Evolutionary conservation across 2,888 invertebrate genomes (phyloP).

Genomic region (Eilema griseolum): DNA sequence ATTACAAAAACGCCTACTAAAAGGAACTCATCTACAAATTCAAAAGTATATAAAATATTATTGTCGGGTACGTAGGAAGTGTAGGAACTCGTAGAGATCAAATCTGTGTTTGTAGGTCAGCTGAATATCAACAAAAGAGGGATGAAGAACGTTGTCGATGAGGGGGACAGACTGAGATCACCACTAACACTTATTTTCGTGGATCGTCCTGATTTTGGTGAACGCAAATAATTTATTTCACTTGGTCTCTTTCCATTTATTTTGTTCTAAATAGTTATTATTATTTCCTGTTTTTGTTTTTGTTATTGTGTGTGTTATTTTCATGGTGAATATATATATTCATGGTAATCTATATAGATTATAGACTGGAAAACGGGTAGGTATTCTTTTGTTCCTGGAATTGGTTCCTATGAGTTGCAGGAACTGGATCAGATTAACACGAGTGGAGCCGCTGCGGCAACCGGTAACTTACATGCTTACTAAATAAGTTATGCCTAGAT

Average conservation of each 20-base stretch:
- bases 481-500: no score
- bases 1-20: slow-evolving; percentile 46
- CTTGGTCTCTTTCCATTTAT: slow-evolving; percentile 9
- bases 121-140: slow-evolving; percentile 75
- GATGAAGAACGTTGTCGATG: slow-evolving; percentile 54
- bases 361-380: no score
- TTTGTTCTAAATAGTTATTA: neutral
- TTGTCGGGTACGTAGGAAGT: slow-evolving; percentile 30
- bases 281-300: neutral
- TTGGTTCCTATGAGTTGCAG: no score
- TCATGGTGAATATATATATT: no score
- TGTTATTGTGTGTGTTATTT: neutral
- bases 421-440: no score
- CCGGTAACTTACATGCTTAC: no score
- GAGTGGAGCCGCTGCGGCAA: no score
- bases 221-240: slow-evolving; percentile 16
- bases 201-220: slow-evolving; percentile 32
- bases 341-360: no score
- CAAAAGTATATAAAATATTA: slow-evolving; percentile 51
- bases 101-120: slow-evolving; percentile 84
- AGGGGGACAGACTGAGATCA: slow-evolving; percentile 42
- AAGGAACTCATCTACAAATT: slow-evolving; percentile 52
- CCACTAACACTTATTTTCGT: slow-evolving; percentile 36
- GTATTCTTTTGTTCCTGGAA: no score
- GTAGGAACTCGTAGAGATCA: slow-evolving; percentile 41